Conservation (phyloP, 2,888 invertebrate species). For the Tenthredo scrophulariae region DNA sequence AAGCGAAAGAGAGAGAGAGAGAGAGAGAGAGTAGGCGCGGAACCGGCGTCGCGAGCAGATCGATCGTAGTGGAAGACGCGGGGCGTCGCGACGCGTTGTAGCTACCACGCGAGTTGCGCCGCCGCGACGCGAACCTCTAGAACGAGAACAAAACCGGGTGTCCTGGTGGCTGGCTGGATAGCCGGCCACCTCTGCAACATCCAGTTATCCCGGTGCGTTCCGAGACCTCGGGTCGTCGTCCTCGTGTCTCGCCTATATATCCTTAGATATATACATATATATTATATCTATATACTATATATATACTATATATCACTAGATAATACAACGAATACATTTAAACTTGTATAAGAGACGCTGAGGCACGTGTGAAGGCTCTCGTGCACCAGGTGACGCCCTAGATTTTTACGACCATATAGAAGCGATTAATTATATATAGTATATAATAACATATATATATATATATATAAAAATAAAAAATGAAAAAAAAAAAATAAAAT, state of each 20-base stretch:
- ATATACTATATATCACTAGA: background rate
- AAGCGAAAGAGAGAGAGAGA: background rate
- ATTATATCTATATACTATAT: background rate
- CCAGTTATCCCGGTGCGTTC: constrained; percentile 45
- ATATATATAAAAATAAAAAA: too few relatives aligned
- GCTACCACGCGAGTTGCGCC: constrained; percentile 40
- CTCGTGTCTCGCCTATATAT: constrained; percentile 1
- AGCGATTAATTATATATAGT: background rate
- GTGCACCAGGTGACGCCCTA: constrained; percentile 18
- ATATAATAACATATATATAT: too few relatives aligned
- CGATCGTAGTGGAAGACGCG: constrained; percentile 63
- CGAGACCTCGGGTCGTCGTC: constrained; percentile 33
- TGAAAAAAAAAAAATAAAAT: background rate
- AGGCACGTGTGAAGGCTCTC: background rate
- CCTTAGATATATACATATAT: background rate
- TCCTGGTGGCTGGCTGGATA: constrained; percentile 35
- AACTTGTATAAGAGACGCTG: background rate
- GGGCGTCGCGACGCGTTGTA: constrained; percentile 52
- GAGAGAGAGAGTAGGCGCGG: constrained; percentile 35
- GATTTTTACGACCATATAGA: background rate
- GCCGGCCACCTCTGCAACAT: constrained; percentile 34
- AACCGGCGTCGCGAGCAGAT: constrained; percentile 61
- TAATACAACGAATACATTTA: background rate
- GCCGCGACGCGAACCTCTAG: constrained; percentile 46
- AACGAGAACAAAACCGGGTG: constrained; percentile 36